phyloP scores from a whole-genome alignment of 2,797 vertebrate genomes.

The Cyclura pinguis region DNA sequence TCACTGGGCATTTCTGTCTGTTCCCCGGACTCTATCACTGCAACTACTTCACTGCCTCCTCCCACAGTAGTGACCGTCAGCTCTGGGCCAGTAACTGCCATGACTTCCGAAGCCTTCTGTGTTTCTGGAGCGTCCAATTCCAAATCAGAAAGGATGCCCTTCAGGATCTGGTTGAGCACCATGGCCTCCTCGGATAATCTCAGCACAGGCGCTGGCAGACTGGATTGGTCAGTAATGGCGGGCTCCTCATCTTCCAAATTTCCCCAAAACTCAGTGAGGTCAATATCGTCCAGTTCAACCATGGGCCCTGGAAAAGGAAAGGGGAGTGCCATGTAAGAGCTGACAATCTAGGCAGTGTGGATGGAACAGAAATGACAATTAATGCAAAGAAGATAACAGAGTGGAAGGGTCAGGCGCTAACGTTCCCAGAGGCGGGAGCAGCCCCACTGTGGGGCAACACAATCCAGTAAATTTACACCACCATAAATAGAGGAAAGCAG shows the following conservation, averaged over 20 bases:
- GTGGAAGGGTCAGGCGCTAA: no score
- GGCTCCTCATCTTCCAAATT: conserved; percentile 61
- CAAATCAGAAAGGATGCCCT: neutral
- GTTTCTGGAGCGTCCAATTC: fast-evolving
- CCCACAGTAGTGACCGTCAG: neutral
- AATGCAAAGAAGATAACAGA: no score
- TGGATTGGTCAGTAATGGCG: conserved; percentile 59
- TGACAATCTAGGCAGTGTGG: neutral
- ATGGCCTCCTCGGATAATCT: conserved; percentile 32
- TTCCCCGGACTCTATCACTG: fast-evolving
- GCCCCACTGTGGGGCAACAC: no score
- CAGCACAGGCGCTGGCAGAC: neutral
- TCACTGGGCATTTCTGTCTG: neutral
- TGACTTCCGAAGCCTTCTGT: no score
- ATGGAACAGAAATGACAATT: neutral
- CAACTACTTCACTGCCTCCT: neutral
- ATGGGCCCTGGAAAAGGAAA: conserved; percentile 80
- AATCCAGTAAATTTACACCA: no score
- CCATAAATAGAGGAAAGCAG: neutral
- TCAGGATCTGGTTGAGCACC: neutral
- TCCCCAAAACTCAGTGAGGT: conserved; percentile 77
- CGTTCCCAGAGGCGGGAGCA: neutral
- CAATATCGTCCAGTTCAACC: conserved; percentile 77
- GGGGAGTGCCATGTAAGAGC: neutral
- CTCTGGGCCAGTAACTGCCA: conserved; percentile 1